These are phyloP conservation scores for Apodemus agrarius DNA, from an alignment of 2,797 vertebrate genomes.

Conservation along the genomic window DNA sequence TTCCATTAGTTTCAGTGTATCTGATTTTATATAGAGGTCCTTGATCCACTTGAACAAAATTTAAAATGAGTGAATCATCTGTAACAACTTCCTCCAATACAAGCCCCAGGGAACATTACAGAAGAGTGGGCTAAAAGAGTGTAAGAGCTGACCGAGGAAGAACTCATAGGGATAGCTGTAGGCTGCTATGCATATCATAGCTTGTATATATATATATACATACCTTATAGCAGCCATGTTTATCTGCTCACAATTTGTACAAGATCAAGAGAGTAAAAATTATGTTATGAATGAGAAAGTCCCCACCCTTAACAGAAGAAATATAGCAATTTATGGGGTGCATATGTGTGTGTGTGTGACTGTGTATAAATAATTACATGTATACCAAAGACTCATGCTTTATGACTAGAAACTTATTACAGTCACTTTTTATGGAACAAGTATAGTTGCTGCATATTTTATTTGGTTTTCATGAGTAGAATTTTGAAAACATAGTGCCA, in stretches of 20 bases:
- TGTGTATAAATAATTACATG: background rate
- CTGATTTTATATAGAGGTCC: too few relatives aligned
- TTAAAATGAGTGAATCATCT: background rate
- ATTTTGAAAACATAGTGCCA: background rate
- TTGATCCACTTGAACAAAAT: background rate
- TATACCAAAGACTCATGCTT: constrained; percentile 10
- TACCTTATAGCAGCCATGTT: background rate
- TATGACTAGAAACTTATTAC: background rate
- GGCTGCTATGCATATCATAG: too few relatives aligned
- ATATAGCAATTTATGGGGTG: background rate
- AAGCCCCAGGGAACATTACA: background rate
- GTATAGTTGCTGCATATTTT: background rate
- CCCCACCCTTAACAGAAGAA: background rate
- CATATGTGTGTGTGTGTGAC: background rate
- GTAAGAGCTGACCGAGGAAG: background rate
- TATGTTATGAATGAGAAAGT: background rate
- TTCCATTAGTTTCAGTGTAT: too few relatives aligned
- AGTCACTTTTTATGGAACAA: background rate
- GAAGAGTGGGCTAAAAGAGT: background rate
- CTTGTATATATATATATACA: too few relatives aligned
- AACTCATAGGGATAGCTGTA: background rate
- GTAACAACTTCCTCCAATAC: background rate
- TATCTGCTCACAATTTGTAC: background rate
- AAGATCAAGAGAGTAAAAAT: background rate
- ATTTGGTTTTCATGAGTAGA: constrained; percentile 25